Evolutionary conservation across 1,140 invertebrate genomes (phyloP).

Genomic region (Brachystomella parvula): DNA sequence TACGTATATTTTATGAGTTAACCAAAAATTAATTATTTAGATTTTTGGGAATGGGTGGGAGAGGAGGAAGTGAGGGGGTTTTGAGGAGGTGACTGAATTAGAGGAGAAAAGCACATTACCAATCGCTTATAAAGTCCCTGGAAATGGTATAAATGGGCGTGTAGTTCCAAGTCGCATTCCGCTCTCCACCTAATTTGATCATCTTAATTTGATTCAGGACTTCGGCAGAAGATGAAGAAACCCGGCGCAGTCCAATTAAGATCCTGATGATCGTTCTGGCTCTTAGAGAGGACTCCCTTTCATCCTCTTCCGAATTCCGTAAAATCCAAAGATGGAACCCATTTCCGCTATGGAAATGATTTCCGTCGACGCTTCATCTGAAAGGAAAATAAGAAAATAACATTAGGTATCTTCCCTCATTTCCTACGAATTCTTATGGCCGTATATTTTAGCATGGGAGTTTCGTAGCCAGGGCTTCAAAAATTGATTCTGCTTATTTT

Average conservation of each 20-base stretch:
- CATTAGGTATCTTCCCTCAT: not conserved
- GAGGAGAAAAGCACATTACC: slow-evolving; percentile 44
- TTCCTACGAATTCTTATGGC: too few species aligned
- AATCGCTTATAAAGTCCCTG: slow-evolving; percentile 58
- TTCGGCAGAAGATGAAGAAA: too few species aligned
- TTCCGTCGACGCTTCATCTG: slow-evolving; percentile 33
- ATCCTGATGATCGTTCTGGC: too few species aligned
- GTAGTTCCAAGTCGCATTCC: slow-evolving; percentile 27
- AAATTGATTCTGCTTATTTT: too few species aligned
- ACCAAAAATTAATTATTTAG: too few species aligned
- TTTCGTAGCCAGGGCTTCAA: too few species aligned
- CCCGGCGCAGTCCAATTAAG: too few species aligned
- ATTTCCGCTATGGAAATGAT: slow-evolving; percentile 35
- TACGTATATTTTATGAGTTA: too few species aligned
- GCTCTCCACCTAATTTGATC: slow-evolving; percentile 13
- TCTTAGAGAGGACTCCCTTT: too few species aligned
- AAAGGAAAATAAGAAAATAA: slow-evolving; percentile 20
- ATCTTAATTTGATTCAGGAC: too few species aligned
- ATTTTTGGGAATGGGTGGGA: not conserved
- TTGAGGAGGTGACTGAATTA: not conserved
- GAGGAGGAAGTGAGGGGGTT: not conserved
- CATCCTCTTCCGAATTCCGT: slow-evolving; percentile 8
- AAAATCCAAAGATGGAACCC: slow-evolving; percentile 19
- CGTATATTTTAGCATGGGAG: too few species aligned
- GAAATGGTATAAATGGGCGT: slow-evolving; percentile 58